A percentile compares a stretch with the other conserved stretches of the same genome.
These are phyloP conservation scores for Tuberolachnus salignus DNA, from an alignment of 2,888 invertebrate species.

Conservation along the genomic window DNA sequence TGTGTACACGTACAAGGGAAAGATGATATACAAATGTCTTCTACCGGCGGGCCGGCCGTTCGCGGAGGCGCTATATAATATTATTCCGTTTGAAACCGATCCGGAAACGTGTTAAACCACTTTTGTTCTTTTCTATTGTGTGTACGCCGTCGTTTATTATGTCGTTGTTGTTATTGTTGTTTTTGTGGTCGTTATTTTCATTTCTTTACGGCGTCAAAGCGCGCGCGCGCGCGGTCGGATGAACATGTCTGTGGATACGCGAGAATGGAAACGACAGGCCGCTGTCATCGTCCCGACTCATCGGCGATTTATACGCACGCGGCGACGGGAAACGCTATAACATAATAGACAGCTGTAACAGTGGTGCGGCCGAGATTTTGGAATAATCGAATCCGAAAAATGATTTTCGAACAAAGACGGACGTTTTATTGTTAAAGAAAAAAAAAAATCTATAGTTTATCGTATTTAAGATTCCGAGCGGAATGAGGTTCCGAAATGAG, in stretches of 20 bases:
- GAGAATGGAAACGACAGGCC: neutral
- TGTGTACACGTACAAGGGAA: neutral
- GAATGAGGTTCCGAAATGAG: too few species aligned
- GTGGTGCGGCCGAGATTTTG: too few species aligned
- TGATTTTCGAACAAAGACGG: too few species aligned
- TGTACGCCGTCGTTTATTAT: neutral
- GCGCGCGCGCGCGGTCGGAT: neutral
- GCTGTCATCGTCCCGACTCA: neutral
- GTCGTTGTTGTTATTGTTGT: neutral
- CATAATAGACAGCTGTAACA: neutral
- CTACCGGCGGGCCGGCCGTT: neutral
- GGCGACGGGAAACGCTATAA: neutral
- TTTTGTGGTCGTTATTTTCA: conserved; percentile 8
- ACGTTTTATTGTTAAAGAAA: too few species aligned
- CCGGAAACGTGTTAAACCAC: conserved; percentile 32
- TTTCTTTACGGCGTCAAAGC: neutral
- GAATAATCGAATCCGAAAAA: too few species aligned
- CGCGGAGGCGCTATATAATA: neutral
- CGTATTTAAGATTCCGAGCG: too few species aligned
- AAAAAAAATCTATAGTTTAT: too few species aligned
- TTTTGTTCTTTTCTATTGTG: conserved; percentile 27
- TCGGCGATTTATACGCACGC: neutral
- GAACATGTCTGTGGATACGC: conserved; percentile 13
- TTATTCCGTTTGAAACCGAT: conserved; percentile 17
- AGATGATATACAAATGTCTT: neutral